Conservation (phyloP, 2,113 vertebrate species). For the Parus major region DNA sequence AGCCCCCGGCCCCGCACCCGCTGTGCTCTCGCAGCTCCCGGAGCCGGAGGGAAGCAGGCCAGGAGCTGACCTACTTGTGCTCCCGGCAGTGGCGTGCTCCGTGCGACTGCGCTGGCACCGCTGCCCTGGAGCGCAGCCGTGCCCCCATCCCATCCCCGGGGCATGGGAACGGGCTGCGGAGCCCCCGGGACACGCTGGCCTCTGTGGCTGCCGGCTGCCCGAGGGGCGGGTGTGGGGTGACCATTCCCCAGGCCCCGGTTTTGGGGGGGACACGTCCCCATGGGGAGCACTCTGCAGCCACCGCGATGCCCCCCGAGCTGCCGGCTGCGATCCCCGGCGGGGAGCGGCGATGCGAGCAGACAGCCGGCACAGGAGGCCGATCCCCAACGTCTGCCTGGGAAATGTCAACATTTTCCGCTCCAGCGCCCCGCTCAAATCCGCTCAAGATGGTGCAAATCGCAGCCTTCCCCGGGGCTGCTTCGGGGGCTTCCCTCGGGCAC, state of each 20-base stretch:
- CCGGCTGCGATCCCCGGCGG: background rate
- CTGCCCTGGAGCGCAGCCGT: background rate
- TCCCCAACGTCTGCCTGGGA: conserved; percentile 46
- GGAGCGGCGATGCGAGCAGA: conserved; percentile 35
- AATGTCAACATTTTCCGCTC: conserved; percentile 46
- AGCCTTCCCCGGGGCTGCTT: background rate
- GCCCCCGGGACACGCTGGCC: background rate
- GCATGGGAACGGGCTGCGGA: background rate
- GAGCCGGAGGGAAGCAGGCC: background rate
- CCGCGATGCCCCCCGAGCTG: accelerated
- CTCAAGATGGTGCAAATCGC: conserved; percentile 54
- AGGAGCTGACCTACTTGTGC: conserved; percentile 54
- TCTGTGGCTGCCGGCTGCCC: accelerated
- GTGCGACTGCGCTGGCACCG: background rate
- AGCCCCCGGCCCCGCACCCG: background rate
- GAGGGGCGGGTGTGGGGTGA: accelerated
- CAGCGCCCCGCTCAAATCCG: conserved; percentile 1
- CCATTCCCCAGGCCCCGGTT: accelerated
- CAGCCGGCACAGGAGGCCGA: conserved; percentile 4
- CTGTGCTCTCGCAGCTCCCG: background rate
- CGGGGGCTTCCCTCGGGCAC: background rate
- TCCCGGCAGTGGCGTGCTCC: background rate
- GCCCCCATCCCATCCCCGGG: background rate
- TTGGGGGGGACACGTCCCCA: accelerated
- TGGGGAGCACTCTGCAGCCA: accelerated